phyloP scores from a whole-genome alignment of 2,113 vertebrate genomes.

The Sus scrofa region T2T-Sscrofa CM000820.6:27530501-27531000 shows the following conservation, averaged over 20 bases:
- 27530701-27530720: not conserved
- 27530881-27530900: too few relatives aligned
- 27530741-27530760: not conserved
- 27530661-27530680: not conserved
- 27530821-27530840: not conserved
- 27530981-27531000: too few relatives aligned
- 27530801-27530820: not conserved
- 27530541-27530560: not conserved
- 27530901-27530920: too few relatives aligned
- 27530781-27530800: not conserved
- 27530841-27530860: not conserved
- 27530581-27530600: not conserved
- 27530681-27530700: not conserved
- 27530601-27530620: not conserved
- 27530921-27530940: too few relatives aligned
- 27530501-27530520: too few relatives aligned
- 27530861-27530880: too few relatives aligned
- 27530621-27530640: not conserved
- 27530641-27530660: not conserved
- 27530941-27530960: too few relatives aligned
- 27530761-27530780: conserved; percentile 1
- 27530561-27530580: not conserved
- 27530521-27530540: too few relatives aligned
- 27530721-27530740: not conserved
- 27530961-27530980: too few relatives aligned